Base-by-base conservation (phyloP, 1,140 invertebrate species). In the Drosophila lacertosa region DNA sequence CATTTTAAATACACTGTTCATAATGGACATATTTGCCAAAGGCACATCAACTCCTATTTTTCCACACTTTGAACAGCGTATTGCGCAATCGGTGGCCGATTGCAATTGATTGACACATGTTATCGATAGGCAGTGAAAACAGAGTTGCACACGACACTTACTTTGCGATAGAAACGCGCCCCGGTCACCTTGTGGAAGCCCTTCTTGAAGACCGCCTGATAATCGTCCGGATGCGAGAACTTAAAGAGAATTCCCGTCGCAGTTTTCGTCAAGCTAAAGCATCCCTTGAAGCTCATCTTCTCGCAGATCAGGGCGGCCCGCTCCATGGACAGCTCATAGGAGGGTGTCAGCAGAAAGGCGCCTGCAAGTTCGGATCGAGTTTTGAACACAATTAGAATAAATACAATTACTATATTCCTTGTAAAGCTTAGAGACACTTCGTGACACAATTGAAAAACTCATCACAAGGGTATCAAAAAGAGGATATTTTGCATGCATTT, bases 191-290 rank as follows among this genome's bases (percentile, higher is more conserved):
- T 96, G 91, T 96, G 96, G 92, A 97, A 97, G 10, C 95, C 95
- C 89, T 96, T 96, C 91, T 96, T 95, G 92, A 95, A 96, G 33
- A 96, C 95, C 89, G 95, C 95, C 91, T 96, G 95, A 91, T 95
- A 97, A 90, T 97, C 96, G 63, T 96, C 96, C 75, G 95, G 95
- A 90, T 95, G 95, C 71, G 95, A 96, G 91, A 97, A 96, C 91
- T 96, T 96, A 93, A 97, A 97, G 44, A 96, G 93, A 76, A 97
- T 96, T n/a, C 96, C 96, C 44, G 95, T 97, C 57, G 96, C 96
- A 1, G 96, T 97, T 92, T 96, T 96, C 39, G 96, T 96, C 73
- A 97, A 92, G 65, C 95, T 96, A 92, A 96, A 96, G 77, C 95
- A 95, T 32, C 95, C 95, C 74, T 95, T 95, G 91, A 96, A 96